Evolutionary conservation across 1,140 invertebrate species (phyloP), one percentile per base, ranked within the genome.

Genomic region (Gyrodactylus bullatarudis): DNA sequence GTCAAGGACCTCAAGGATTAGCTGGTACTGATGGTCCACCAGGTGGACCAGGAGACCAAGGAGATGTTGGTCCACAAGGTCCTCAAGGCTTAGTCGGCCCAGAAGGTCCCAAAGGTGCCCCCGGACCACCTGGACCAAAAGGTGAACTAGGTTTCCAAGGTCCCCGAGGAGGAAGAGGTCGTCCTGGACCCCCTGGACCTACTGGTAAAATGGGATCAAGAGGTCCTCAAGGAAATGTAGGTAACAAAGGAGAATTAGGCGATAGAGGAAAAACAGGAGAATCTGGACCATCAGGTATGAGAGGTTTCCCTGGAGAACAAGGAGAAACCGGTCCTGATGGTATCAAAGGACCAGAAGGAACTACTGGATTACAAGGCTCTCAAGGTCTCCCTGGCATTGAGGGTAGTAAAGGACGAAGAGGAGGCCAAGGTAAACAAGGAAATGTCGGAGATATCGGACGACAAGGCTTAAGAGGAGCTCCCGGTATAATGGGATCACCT

Each of bases 71-170:
- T 69, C 77, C 77, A 71, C 74, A 75, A 34, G 78, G 77, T 72
- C 75, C 69, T 25, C 27, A 68, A 34, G 69, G 72, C 68, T 23
- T 34, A 1, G n/a, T 69, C 21, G 25, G 22, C 21, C 0, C 23
- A 1, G 0, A 73, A 72, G 78, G 77, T 21, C 27, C 74, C 0
- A 75, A 75, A 24, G 77, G 78, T 68, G 75, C 76, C 73, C 73
- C 76, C 26, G 78, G 78, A 24, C 74, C 75, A 26, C 76, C 75
- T 70, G 79, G 79, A 70, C 70, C 77, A 20, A 72, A 76, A 26
- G 82, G 82, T 1, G 74, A 76, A 68, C 75, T 77, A 69, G 82
- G 82, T 69, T 69, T 76, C 8, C 77, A 80, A 75, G 83, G 84
- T 26, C 79, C 77, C 71, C 26, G 75, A 68, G 84, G 84, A 2